Conservation (phyloP, 2,113 vertebrate genomes). For the Pseudorhombus dupliciocellatus region DNA sequence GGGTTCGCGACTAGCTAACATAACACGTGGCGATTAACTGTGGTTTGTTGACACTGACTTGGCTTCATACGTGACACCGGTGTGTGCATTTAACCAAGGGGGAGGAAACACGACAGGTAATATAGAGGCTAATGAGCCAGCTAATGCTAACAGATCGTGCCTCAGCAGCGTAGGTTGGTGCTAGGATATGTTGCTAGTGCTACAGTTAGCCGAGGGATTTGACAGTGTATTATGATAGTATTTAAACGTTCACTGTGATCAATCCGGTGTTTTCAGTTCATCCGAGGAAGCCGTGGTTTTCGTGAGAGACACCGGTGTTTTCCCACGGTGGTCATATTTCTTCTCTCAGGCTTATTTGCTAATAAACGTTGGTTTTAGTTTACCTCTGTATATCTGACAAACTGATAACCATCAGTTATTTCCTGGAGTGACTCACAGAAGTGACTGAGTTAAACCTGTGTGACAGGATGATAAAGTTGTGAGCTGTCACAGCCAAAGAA, state of each 20-base stretch:
- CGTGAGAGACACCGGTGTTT: not conserved
- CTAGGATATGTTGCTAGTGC: not conserved
- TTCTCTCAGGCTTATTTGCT: not conserved
- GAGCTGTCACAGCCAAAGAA: not conserved
- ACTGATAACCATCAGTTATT: no score
- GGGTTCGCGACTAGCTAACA: not conserved
- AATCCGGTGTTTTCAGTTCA: not conserved
- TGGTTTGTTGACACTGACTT: not conserved
- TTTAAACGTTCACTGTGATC: no score
- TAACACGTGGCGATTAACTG: no score
- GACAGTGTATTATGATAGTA: no score
- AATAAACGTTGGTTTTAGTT: not conserved
- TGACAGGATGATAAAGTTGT: not conserved
- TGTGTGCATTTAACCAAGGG: not conserved
- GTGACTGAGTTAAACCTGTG: no score
- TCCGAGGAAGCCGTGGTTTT: not conserved
- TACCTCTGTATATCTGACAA: no score
- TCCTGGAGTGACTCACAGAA: no score
- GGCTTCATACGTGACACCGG: not conserved
- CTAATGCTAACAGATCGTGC: constrained; percentile 31
- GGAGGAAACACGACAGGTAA: not conserved
- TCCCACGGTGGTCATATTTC: not conserved
- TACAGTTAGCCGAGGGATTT: not conserved
- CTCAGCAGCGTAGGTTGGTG: constrained; percentile 25
- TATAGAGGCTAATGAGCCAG: constrained; percentile 39